Evolutionary conservation across 2,888 invertebrate genomes (phyloP).

Genomic region (Hipparchia semele): DNA sequence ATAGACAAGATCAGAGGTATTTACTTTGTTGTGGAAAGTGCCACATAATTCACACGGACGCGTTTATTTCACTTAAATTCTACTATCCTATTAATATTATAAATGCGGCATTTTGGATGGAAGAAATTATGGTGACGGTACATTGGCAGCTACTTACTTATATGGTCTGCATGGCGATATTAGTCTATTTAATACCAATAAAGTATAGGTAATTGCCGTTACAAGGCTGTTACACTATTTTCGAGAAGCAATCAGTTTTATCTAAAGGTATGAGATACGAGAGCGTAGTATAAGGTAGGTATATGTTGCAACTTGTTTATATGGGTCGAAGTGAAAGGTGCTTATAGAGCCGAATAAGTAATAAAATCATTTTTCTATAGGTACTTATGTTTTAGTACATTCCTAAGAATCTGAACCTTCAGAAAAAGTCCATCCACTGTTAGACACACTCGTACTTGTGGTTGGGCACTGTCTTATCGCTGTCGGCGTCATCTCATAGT

Average conservation of each 20-base stretch:
- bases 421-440: too few species aligned
- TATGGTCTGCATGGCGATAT: neutral
- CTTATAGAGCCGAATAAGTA: slow-evolving; percentile 7
- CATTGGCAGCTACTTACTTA: slow-evolving; percentile 5
- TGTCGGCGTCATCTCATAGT: too few species aligned
- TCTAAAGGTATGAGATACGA: slow-evolving; percentile 52
- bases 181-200: neutral
- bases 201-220: slow-evolving; percentile 17
- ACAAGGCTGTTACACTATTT: slow-evolving; percentile 27
- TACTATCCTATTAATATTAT: too few species aligned
- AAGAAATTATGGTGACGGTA: slow-evolving; percentile 12
- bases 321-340: slow-evolving; percentile 24
- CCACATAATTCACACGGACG: slow-evolving; percentile 86
- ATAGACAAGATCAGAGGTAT: slow-evolving; percentile 88
- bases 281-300: neutral
- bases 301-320: slow-evolving; percentile 14
- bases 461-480: too few species aligned
- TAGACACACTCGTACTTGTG: too few species aligned
- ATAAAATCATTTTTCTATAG: slow-evolving; percentile 20
- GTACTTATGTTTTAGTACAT: neutral
- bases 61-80: slow-evolving; percentile 92
- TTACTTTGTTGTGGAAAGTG: slow-evolving; percentile 88
- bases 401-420: too few species aligned
- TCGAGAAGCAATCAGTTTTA: slow-evolving; percentile 38
- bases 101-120: too few species aligned